Evolutionary conservation across 2,113 vertebrate species (phyloP).

Genomic region (Brienomyrus longianalis): DNA sequence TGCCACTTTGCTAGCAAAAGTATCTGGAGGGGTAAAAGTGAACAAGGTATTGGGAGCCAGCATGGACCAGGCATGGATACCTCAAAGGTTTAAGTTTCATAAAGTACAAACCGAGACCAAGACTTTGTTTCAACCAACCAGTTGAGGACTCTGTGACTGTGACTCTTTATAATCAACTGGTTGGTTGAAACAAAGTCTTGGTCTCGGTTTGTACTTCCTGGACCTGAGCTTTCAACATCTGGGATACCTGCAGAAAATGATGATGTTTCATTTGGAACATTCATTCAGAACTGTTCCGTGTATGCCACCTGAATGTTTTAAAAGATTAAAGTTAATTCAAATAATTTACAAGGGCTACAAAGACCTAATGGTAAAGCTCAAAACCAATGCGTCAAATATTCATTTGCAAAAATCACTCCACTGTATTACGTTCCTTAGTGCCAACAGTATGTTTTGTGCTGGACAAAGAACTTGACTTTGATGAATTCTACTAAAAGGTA

Average conservation of each 20-base stretch:
- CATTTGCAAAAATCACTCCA: background rate
- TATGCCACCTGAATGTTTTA: background rate
- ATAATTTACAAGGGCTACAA: background rate
- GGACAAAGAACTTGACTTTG: background rate
- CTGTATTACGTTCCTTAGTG: background rate
- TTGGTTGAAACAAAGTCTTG: background rate
- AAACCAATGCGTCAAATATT: background rate
- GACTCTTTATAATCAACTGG: too few species aligned
- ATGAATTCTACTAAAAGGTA: background rate
- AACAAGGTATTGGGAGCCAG: background rate
- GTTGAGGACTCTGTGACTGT: too few species aligned
- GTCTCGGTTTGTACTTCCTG: background rate
- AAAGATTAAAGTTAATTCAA: background rate
- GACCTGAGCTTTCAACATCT: background rate
- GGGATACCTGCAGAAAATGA: background rate
- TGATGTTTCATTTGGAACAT: background rate
- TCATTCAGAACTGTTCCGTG: background rate
- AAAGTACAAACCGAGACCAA: background rate
- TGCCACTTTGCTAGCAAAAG: constrained; percentile 72
- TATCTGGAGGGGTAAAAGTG: constrained; percentile 47
- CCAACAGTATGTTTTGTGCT: background rate
- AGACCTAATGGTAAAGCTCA: background rate
- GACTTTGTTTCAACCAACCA: background rate
- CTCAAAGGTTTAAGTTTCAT: background rate
- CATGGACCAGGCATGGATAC: background rate